Conservation (phyloP, 2,888 invertebrate genomes). For the Tetranychus piercei region DNA sequence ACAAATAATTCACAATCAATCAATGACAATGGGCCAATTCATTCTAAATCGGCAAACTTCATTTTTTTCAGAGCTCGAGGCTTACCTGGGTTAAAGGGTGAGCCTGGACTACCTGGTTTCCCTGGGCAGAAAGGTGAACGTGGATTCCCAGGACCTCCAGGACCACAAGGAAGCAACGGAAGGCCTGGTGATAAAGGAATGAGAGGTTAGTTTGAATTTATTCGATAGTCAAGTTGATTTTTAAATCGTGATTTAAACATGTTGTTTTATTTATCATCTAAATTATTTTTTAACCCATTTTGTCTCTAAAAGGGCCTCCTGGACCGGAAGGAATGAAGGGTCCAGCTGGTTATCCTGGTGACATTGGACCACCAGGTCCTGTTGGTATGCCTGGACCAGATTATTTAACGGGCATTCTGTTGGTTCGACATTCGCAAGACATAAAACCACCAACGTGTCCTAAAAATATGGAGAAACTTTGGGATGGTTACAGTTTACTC, state of each 20-base stretch:
- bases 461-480: slow-evolving; percentile 61
- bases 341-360: slow-evolving; percentile 3
- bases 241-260: too few species aligned
- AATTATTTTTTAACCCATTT: too few species aligned
- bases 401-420: slow-evolving; percentile 50
- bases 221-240: too few species aligned
- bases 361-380: slow-evolving; percentile 40
- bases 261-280: too few species aligned
- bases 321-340: not conserved
- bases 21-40: too few species aligned
- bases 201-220: slow-evolving; percentile 27
- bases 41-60: not conserved
- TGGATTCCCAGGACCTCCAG: slow-evolving; percentile 16
- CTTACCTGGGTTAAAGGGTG: slow-evolving; percentile 10
- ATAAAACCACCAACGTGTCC: slow-evolving; percentile 62
- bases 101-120: slow-evolving; percentile 30
- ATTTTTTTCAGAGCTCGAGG: not conserved
- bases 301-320: not conserved
- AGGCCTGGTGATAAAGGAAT: slow-evolving; percentile 12
- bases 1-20: too few species aligned
- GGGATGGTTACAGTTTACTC: slow-evolving; percentile 90
- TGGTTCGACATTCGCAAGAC: slow-evolving; percentile 87
- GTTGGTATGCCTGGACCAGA: slow-evolving; percentile 45
- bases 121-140: slow-evolving; percentile 18
- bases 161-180: not conserved